These are phyloP conservation scores for Drosophila meridionalis DNA, from an alignment of 2,888 invertebrate genomes.

Conservation along the genomic window DNA sequence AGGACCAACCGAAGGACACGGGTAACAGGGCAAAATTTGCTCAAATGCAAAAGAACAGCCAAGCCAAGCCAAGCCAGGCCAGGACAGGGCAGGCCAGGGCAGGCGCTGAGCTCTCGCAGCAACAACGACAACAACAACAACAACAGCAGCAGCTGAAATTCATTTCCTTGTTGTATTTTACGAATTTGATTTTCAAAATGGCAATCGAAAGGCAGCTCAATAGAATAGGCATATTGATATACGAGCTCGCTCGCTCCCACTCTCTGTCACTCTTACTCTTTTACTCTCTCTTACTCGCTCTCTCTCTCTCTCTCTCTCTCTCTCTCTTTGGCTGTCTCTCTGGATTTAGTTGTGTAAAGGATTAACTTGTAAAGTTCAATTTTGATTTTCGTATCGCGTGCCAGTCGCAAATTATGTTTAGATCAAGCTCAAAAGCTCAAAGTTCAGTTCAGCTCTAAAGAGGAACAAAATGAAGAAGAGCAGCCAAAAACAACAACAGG, in stretches of 20 bases:
- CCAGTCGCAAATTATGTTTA: constrained; percentile 65
- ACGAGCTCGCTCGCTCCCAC: not conserved
- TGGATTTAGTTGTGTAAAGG: constrained; percentile 57
- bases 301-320: not conserved
- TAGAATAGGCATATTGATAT: constrained; percentile 9
- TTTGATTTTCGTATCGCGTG: constrained; percentile 78
- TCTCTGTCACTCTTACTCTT: not conserved
- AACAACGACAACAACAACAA: not conserved
- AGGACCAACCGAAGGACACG: constrained; percentile 72
- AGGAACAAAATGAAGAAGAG: constrained; percentile 16
- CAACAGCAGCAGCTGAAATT: constrained; percentile 9
- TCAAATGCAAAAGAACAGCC: constrained; percentile 45
- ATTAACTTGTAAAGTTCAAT: constrained; percentile 79
- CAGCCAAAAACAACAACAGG: constrained; percentile 15
- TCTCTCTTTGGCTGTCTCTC: constrained; percentile 5
- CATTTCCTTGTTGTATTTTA: constrained; percentile 30
- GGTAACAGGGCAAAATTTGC: constrained; percentile 28
- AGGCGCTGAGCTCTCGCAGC: constrained; percentile 10
- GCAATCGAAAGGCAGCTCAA: constrained; percentile 17
- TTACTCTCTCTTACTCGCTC: not conserved
- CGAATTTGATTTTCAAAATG: constrained; percentile 33
- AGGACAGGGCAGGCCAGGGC: not conserved
- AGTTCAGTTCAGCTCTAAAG: constrained; percentile 43
- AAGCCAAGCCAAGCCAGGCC: not conserved
- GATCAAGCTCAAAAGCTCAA: constrained; percentile 65